These are phyloP conservation scores for Salvelinus alpinus DNA, from an alignment of 2,113 vertebrate species.

Conservation along the genomic window DNA sequence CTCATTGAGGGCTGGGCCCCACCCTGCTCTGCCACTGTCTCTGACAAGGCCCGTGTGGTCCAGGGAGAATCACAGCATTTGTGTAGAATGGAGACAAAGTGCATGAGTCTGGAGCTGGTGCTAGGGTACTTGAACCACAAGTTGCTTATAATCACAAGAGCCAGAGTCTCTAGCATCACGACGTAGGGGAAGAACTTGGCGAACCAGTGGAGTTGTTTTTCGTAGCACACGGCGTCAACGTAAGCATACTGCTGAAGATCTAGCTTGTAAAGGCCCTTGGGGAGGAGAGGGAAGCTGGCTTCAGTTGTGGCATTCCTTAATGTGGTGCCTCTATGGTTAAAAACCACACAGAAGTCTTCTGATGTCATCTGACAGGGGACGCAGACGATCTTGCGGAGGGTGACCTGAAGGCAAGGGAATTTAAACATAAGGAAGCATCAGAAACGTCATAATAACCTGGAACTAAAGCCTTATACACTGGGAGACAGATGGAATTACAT, in stretches of 20 bases:
- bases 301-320: conserved; percentile 40
- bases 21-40: conserved; percentile 80
- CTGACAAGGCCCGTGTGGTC: conserved; percentile 83
- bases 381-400: conserved; percentile 80
- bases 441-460: too few species aligned
- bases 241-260: conserved; percentile 82
- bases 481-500: too few species aligned
- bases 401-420: conserved; percentile 62
- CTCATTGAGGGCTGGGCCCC: conserved; percentile 59
- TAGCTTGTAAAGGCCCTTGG: conserved; percentile 76
- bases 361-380: conserved; percentile 81
- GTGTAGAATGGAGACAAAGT: conserved; percentile 82
- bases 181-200: conserved; percentile 86
- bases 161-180: conserved; percentile 82
- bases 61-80: conserved; percentile 86
- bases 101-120: conserved; percentile 81
- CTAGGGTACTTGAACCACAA: conserved; percentile 86
- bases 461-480: too few species aligned
- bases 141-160: conserved; percentile 82
- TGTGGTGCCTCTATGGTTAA: conserved; percentile 63
- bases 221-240: conserved; percentile 80
- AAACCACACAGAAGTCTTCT: conserved; percentile 75
- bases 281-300: conserved; percentile 35
- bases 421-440: too few species aligned
- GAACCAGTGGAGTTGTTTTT: conserved; percentile 83